These are phyloP conservation scores for Atractosteus spatula DNA, from an alignment of 2,113 vertebrate species.

Conservation along the genomic window DNA sequence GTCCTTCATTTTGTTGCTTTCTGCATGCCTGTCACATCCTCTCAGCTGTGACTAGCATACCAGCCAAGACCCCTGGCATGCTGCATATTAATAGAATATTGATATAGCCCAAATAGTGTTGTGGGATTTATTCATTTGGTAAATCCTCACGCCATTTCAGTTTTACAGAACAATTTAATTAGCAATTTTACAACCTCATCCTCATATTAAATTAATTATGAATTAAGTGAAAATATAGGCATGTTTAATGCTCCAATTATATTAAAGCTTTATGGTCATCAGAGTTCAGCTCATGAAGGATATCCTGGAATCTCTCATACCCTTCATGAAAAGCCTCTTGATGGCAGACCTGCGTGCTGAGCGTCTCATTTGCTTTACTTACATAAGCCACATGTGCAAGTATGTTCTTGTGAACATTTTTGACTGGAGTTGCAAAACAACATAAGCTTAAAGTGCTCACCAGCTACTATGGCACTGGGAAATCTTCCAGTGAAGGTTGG, in stretches of 20 bases:
- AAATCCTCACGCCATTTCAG: constrained; percentile 74
- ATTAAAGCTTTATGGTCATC: constrained; percentile 82
- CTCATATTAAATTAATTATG: constrained; percentile 89
- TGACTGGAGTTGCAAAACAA: constrained; percentile 18
- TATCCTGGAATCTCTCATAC: neutral
- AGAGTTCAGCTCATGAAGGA: constrained; percentile 72
- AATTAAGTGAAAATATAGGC: constrained; percentile 87
- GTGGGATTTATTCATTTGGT: constrained; percentile 66
- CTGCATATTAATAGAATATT: constrained; percentile 91
- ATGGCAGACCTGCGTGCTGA: neutral
- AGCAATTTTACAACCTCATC: constrained; percentile 80
- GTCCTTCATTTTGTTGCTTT: constrained; percentile 74
- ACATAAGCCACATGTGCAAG: constrained; percentile 31
- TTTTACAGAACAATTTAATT: constrained; percentile 82
- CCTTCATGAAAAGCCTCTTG: neutral
- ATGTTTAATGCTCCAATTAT: constrained; percentile 91
- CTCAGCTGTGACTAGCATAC: constrained; percentile 71
- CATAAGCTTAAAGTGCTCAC: constrained; percentile 13
- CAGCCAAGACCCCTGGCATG: constrained; percentile 78
- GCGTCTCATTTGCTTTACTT: constrained; percentile 12
- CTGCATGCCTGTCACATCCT: constrained; percentile 74
- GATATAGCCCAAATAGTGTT: constrained; percentile 79
- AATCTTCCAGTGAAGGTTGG: constrained; percentile 39
- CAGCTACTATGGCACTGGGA: constrained; percentile 42
- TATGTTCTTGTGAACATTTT: constrained; percentile 47